phyloP scores from a whole-genome alignment of 2,113 vertebrate species.

The Tupaia chinensis region DNA sequence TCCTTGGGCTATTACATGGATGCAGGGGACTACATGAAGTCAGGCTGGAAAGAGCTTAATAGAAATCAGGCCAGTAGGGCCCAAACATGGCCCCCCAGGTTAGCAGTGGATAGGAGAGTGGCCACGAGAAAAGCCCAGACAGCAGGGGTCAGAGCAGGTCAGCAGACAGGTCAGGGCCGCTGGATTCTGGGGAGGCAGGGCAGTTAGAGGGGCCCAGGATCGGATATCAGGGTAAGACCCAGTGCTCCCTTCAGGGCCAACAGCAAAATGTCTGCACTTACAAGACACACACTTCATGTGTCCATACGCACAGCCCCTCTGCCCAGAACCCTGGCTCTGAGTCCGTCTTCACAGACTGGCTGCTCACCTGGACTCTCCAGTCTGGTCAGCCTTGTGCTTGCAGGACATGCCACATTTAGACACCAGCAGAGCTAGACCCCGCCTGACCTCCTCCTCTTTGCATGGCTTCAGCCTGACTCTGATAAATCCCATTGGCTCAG shows the following conservation, averaged over 20 bases:
- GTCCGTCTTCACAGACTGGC: not conserved
- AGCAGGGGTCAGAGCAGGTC: not conserved
- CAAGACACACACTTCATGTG: not conserved
- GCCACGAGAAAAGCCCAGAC: not conserved
- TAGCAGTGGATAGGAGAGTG: not conserved
- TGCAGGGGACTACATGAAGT: not conserved
- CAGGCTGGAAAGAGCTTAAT: not conserved
- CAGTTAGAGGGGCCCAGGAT: not conserved
- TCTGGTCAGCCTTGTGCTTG: not conserved
- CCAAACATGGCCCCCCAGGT: not conserved
- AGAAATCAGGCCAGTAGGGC: not conserved
- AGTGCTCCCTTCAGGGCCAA: not conserved
- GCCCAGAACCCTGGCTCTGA: not conserved
- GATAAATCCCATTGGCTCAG: not conserved
- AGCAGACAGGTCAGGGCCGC: not conserved
- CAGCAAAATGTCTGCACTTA: not conserved
- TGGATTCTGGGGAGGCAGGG: not conserved
- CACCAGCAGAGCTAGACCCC: not conserved
- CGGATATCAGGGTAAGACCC: too few relatives aligned
- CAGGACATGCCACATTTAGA: not conserved
- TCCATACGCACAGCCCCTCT: not conserved
- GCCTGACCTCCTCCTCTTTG: not conserved
- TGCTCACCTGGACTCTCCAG: rapidly evolving
- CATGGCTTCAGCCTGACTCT: not conserved
- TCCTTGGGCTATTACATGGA: not conserved